A percentile compares a stretch with the other conserved stretches of the same genome.
Conservation (phyloP, 2,113 vertebrate species). For the Apodemus sylvaticus region DNA sequence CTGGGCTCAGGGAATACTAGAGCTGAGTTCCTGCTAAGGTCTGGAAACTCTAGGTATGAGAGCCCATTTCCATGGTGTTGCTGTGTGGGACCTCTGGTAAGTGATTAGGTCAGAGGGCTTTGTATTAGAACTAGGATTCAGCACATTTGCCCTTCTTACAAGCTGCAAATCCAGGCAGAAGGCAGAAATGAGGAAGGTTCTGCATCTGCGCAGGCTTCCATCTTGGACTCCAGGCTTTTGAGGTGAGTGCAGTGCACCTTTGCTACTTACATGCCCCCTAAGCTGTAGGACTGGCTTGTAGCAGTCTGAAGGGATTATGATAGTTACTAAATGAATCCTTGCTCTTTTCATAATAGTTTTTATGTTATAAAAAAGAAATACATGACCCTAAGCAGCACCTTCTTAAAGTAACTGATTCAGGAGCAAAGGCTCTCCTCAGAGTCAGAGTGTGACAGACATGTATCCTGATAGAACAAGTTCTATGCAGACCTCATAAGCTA, state of each 20-base stretch:
- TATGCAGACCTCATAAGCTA: too few species aligned
- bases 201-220: neutral
- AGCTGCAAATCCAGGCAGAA: neutral
- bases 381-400: fast-evolving
- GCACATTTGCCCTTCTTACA: too few species aligned
- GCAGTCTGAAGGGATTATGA: neutral
- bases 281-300: neutral
- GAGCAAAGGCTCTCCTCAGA: neutral
- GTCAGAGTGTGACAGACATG: neutral
- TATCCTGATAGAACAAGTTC: fast-evolving
- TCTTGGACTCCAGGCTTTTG: too few species aligned
- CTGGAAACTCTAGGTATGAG: neutral
- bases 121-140: neutral
- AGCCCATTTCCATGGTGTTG: neutral
- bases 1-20: neutral
- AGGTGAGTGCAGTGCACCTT: neutral
- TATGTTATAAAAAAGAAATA: neutral
- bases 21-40: neutral
- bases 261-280: neutral
- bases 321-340: neutral
- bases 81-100: neutral
- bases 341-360: neutral
- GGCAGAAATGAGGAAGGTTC: neutral
- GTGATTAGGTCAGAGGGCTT: neutral
- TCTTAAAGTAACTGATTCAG: neutral